Evolutionary conservation across 2,113 vertebrate species (phyloP).

Genomic region (Tyto alba): DNA sequence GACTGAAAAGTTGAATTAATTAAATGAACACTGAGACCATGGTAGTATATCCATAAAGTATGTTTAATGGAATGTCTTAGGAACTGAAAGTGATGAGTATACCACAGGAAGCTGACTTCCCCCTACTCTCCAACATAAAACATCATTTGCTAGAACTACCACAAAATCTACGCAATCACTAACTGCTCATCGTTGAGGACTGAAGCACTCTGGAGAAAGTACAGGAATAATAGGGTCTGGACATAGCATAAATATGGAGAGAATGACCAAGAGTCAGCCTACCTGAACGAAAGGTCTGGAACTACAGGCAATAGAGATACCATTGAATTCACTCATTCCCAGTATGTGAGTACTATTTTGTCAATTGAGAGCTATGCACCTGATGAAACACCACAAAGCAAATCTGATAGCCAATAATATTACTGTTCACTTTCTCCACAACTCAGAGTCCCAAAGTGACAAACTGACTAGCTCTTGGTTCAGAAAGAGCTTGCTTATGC

Average conservation of each 20-base stretch:
- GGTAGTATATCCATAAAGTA: not conserved
- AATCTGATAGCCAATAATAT: not conserved
- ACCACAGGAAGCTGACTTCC: not conserved
- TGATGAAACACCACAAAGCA: not conserved
- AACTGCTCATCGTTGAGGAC: not conserved
- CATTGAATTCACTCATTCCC: not conserved
- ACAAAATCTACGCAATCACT: not conserved
- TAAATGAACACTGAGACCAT: not conserved
- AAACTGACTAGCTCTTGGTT: not conserved
- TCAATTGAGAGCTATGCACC: not conserved
- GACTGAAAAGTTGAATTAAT: not conserved
- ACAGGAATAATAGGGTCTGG: not conserved
- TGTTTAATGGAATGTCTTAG: not conserved
- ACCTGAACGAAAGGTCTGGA: not conserved
- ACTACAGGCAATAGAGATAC: not conserved
- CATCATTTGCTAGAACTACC: not conserved
- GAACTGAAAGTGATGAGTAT: not conserved
- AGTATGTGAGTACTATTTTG: not conserved
- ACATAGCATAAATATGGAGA: not conserved
- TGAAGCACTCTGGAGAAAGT: not conserved
- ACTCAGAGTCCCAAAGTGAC: not conserved
- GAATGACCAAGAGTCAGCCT: not conserved
- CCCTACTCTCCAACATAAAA: not conserved
- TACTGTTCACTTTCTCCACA: not conserved
- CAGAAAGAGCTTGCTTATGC: not conserved